phyloP scores from a whole-genome alignment of 1,140 invertebrate genomes.

The Aporrectodea caliginosa region DNA sequence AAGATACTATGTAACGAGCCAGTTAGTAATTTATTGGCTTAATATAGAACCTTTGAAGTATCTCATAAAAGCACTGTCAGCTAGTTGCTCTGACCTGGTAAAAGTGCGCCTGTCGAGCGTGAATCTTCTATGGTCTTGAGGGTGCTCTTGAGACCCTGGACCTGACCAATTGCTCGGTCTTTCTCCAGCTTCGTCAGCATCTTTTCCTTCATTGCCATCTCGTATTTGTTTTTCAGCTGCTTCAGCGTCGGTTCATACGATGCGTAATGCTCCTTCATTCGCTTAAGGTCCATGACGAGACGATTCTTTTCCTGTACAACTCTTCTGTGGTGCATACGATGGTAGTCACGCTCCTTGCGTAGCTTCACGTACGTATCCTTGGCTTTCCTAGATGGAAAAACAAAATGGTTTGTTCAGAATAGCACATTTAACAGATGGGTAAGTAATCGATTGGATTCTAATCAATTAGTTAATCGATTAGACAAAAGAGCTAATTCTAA shows the following conservation, averaged over 20 bases:
- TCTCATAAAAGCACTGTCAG: too few relatives aligned
- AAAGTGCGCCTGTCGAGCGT: slow-evolving; percentile 16
- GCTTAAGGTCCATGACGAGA: slow-evolving; percentile 53
- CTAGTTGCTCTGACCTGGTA: too few relatives aligned
- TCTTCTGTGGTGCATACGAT: slow-evolving; percentile 56
- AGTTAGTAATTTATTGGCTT: too few relatives aligned
- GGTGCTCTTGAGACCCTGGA: slow-evolving; percentile 49
- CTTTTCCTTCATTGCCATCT: slow-evolving; percentile 49
- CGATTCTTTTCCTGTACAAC: slow-evolving; percentile 57
- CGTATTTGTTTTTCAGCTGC: slow-evolving; percentile 51
- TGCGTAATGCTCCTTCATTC: slow-evolving; percentile 51
- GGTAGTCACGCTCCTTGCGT: slow-evolving; percentile 55
- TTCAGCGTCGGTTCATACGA: slow-evolving; percentile 52
- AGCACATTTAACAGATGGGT: too few relatives aligned
- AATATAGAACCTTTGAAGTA: too few relatives aligned
- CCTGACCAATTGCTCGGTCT: slow-evolving; percentile 48
- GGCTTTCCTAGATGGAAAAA: slow-evolving; percentile 46
- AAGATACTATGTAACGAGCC: too few relatives aligned
- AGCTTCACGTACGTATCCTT: slow-evolving; percentile 55
- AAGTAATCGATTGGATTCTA: too few relatives aligned
- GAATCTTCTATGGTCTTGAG: slow-evolving; percentile 49
- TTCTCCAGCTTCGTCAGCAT: slow-evolving; percentile 53
- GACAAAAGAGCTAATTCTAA: slow-evolving; percentile 22
- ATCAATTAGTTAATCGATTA: too few relatives aligned
- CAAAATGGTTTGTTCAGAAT: background rate